phyloP scores from a whole-genome alignment of 1,140 invertebrate species.

The Sycophila sp. region DNA sequence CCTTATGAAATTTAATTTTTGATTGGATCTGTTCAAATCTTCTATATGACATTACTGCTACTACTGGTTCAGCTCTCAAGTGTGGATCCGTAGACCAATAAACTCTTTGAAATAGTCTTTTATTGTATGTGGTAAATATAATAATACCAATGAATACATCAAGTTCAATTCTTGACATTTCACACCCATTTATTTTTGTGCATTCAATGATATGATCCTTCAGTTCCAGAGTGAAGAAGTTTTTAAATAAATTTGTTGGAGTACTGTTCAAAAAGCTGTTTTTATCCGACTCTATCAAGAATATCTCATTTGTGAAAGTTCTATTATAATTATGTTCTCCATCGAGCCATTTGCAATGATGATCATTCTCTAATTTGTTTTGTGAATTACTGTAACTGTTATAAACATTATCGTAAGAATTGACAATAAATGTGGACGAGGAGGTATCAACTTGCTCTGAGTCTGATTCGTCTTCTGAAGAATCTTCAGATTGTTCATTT shows the following conservation, averaged over 20 bases:
- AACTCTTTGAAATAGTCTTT: constrained; percentile 33
- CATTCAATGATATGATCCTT: constrained; percentile 37
- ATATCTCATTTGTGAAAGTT: background rate
- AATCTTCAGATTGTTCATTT: background rate
- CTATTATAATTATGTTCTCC: background rate
- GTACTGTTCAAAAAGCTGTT: constrained; percentile 13
- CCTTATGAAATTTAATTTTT: constrained; percentile 27
- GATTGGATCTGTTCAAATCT: constrained; percentile 34
- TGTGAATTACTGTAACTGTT: background rate
- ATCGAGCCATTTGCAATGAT: background rate
- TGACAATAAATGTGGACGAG: background rate
- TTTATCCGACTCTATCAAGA: background rate
- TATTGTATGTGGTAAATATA: too few relatives aligned
- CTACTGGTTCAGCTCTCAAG: constrained; percentile 16
- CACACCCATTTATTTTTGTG: constrained; percentile 22
- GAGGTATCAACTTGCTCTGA: background rate
- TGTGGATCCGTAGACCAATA: constrained; percentile 36
- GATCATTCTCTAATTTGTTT: background rate
- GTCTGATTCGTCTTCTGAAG: background rate
- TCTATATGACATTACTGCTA: constrained; percentile 30
- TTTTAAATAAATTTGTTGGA: too few relatives aligned
- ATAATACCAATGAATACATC: constrained; percentile 17
- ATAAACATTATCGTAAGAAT: background rate
- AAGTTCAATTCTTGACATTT: background rate
- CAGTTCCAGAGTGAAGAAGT: too few relatives aligned